phyloP scores from a whole-genome alignment of 2,888 invertebrate genomes.

The Ichneumoninae sp. region DNA sequence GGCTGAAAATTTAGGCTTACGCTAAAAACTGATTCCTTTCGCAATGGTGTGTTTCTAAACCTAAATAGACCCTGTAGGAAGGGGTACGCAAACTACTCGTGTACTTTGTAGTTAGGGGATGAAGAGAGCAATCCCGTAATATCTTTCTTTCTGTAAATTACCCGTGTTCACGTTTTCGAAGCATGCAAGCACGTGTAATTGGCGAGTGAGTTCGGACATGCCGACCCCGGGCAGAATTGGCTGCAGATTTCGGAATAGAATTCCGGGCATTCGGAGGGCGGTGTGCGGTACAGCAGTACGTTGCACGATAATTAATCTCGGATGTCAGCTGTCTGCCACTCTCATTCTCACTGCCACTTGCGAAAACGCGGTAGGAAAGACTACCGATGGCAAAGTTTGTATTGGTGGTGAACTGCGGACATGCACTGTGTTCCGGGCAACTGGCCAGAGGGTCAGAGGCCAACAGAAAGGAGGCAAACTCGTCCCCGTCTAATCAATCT shows the following conservation, averaged over 20 bases:
- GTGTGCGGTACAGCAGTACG: constrained; percentile 51
- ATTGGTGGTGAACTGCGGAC: constrained; percentile 63
- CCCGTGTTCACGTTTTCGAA: constrained; percentile 21
- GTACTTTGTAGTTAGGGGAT: not conserved
- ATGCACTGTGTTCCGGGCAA: constrained; percentile 67
- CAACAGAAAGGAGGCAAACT: constrained; percentile 53
- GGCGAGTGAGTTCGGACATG: constrained; percentile 27
- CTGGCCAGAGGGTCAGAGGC: constrained; percentile 64
- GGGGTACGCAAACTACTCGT: not conserved
- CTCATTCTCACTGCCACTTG: constrained; percentile 39
- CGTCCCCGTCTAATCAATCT: constrained; percentile 65
- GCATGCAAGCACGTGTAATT: constrained; percentile 38
- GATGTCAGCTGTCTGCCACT: constrained; percentile 50
- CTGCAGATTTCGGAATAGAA: constrained; percentile 44
- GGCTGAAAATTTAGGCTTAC: not conserved
- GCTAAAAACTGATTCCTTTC: too few species aligned
- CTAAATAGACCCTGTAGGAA: too few species aligned
- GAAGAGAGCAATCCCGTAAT: not conserved
- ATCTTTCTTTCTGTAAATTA: not conserved
- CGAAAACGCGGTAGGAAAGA: constrained; percentile 40
- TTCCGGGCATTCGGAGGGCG: constrained; percentile 45
- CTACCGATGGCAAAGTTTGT: constrained; percentile 61
- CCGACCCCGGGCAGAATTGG: constrained; percentile 32
- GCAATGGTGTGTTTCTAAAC: too few species aligned
- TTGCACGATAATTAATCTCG: constrained; percentile 64